phyloP scores from a whole-genome alignment of 2,888 invertebrate species.

The Galeopsomyia nigrocyanea region DNA sequence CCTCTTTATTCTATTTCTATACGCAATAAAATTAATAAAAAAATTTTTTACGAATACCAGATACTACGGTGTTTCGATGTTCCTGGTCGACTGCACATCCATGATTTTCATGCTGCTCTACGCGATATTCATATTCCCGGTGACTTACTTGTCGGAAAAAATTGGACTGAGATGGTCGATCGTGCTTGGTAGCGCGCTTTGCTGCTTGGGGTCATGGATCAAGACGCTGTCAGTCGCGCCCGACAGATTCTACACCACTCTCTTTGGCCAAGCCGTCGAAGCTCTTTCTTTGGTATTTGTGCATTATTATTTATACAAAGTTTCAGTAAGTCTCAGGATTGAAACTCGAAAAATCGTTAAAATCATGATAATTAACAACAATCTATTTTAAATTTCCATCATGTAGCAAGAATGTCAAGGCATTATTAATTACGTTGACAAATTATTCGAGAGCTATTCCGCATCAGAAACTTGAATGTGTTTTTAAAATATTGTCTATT shows the following conservation, averaged over 20 bases:
- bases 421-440: neutral
- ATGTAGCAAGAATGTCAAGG: no score
- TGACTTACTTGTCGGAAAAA: constrained; percentile 65
- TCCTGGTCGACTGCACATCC: constrained; percentile 76
- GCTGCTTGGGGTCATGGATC: constrained; percentile 74
- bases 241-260: constrained; percentile 74
- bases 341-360: no score
- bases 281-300: constrained; percentile 58
- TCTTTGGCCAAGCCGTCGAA: constrained; percentile 74
- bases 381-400: no score
- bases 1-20: no score
- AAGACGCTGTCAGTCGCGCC: constrained; percentile 75
- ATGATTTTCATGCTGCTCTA: constrained; percentile 79
- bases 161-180: constrained; percentile 72
- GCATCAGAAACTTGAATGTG: no score
- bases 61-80: constrained; percentile 66
- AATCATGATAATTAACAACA: no score
- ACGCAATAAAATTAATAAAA: no score
- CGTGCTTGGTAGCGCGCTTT: constrained; percentile 71
- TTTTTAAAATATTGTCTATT: no score
- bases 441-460: neutral
- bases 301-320: no score
- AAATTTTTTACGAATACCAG: constrained; percentile 48
- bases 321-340: no score
- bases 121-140: constrained; percentile 77